Evolutionary conservation across 2,888 invertebrate species (phyloP), one percentile per base, ranked within the genome.

Genomic region (Axea sp.): DNA sequence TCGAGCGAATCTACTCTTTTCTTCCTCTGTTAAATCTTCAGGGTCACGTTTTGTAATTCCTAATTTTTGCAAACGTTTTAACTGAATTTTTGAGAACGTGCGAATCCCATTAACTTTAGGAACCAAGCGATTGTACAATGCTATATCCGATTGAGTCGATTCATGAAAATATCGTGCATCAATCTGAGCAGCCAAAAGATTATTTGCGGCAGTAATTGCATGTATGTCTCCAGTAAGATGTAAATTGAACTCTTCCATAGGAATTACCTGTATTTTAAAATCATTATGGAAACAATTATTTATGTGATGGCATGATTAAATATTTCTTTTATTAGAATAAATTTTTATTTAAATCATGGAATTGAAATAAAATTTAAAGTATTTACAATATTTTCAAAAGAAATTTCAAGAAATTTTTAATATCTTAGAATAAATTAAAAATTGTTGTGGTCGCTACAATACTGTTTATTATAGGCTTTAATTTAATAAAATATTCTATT

Each of bases 171-270:
- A 96, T 78, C 99, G 90, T 0, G 98, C 95, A 85, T 99, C 99
- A 84, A 99, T 91, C 85, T 98, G 98, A 0, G 99, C 99, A 0
- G 99, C 97, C n/a, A 99, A 89, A 6, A 99, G 90, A 88, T 99
- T 99, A 88, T 99, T 97, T 3, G 99, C 98, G 0, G 97, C 98
- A 0, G 96, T 94, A n/a, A 99, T 95, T 0, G 99, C 99, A 88
- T 99, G 99, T 81, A 99, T 98, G 86, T 99, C 99, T 0, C 98
- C 97, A 0, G 99, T 99, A 77, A 99, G 89, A 87, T 99, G 99
- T 0, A 99, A 91, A 89, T 99, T 99, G 88, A 99, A 99, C 82
- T 99, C 99, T 88, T 99, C 99, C 99, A 99, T 99, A 0, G 99
- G 99, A 77, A 99, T 98, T 0, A 96, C 95, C 91, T 94, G 4